These are phyloP conservation scores for Trinectes maculatus DNA, from an alignment of 2,113 vertebrate species.

Conservation along the genomic window DNA sequence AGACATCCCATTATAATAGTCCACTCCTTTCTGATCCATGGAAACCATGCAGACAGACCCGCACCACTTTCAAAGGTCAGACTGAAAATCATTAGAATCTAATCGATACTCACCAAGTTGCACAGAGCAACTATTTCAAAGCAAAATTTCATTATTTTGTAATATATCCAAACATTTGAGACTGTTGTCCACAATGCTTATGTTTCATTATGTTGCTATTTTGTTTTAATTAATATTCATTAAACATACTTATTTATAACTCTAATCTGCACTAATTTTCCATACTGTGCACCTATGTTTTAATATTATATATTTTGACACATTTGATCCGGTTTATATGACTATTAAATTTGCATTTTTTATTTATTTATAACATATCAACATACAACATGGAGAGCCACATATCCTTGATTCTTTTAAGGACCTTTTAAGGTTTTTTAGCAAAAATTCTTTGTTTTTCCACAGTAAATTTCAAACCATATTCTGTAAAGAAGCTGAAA, in stretches of 20 bases:
- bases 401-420: too few species aligned
- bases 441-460: too few species aligned
- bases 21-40: slow-evolving; percentile 56
- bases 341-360: too few species aligned
- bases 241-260: not conserved
- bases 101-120: slow-evolving; percentile 20
- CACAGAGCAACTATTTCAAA: not conserved
- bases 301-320: too few species aligned
- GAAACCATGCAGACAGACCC: slow-evolving; percentile 72
- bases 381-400: too few species aligned
- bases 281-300: not conserved
- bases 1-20: slow-evolving; percentile 44
- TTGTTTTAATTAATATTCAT: not conserved
- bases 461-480: too few species aligned
- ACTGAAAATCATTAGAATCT: slow-evolving; percentile 16
- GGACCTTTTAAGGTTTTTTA: too few species aligned
- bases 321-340: too few species aligned
- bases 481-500: too few species aligned
- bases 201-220: not conserved
- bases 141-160: not conserved
- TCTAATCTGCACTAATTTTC: not conserved
- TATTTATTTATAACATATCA: too few species aligned
- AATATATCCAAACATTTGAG: not conserved
- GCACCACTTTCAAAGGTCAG: slow-evolving; percentile 78
- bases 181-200: not conserved